Evolutionary conservation across 2,113 vertebrate genomes (phyloP).

Genomic region (Urocynchramus pylzowi): DNA sequence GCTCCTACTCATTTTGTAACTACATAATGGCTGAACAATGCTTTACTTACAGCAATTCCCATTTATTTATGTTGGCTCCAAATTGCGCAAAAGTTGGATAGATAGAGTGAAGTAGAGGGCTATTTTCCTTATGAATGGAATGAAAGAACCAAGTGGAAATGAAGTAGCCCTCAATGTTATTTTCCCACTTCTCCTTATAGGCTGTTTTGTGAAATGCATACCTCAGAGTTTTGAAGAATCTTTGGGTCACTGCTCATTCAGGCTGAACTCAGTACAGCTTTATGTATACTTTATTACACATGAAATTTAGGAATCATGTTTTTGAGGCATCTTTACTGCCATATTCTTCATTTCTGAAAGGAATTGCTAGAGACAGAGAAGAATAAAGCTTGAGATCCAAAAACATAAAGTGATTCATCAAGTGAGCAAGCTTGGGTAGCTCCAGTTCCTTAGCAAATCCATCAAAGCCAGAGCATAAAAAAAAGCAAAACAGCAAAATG

Average conservation of each 20-base stretch:
- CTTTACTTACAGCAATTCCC: neutral
- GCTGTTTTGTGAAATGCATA: neutral
- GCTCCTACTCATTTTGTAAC: neutral
- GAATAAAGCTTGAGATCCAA: neutral
- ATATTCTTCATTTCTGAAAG: neutral
- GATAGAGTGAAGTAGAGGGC: neutral
- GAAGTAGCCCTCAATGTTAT: neutral
- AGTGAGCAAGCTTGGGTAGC: neutral
- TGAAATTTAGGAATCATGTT: neutral
- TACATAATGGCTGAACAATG: neutral
- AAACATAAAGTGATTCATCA: neutral
- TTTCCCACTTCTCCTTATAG: neutral
- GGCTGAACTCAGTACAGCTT: neutral
- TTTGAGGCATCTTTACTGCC: neutral
- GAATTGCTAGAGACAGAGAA: neutral
- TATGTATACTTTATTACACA: neutral
- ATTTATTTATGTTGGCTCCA: conserved; percentile 24
- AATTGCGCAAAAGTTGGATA: neutral
- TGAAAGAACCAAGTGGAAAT: neutral
- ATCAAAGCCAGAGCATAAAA: neutral
- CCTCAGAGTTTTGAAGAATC: neutral
- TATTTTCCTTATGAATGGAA: conserved; percentile 4
- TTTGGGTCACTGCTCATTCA: neutral
- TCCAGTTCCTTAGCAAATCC: conserved; percentile 9
- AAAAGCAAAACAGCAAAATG: neutral